Percentiles rank a stretch among this genome's conserved stretches.
Evolutionary conservation across 1,140 invertebrate genomes (phyloP).

Genomic region (Chrysomallon squamiferum): DNA sequence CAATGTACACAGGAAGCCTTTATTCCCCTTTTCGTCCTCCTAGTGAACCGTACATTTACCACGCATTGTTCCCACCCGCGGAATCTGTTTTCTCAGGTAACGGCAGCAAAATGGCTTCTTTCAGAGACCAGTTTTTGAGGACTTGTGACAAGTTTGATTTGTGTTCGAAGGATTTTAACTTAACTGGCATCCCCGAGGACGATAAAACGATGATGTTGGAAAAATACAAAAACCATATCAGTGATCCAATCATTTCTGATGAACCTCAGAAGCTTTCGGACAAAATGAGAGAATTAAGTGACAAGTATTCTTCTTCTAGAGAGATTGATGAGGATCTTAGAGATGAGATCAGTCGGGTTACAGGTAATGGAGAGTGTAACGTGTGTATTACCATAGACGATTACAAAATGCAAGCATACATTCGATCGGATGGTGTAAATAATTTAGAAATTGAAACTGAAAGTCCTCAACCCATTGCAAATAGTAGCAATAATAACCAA

Average conservation of each 20-base stretch:
- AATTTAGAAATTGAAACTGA: constrained; percentile 52
- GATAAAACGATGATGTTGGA: neutral
- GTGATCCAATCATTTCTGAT: neutral
- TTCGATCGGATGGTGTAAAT: constrained; percentile 49
- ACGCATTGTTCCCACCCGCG: constrained; percentile 14
- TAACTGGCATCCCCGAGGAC: neutral
- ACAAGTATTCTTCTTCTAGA: neutral
- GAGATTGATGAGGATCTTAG: constrained; percentile 15
- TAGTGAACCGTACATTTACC: constrained; percentile 28
- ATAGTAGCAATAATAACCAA: neutral
- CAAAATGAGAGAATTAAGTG: neutral
- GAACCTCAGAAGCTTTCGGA: neutral
- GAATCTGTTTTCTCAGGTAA: constrained; percentile 9
- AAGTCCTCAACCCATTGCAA: constrained; percentile 12
- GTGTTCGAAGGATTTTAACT: neutral
- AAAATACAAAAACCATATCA: neutral
- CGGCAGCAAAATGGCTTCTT: neutral
- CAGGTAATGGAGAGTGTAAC: constrained; percentile 33
- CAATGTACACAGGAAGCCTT: constrained; percentile 28
- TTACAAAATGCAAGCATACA: constrained; percentile 48
- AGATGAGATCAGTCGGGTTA: constrained; percentile 11
- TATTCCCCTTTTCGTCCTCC: constrained; percentile 25
- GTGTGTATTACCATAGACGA: constrained; percentile 49
- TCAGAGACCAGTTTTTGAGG: constrained; percentile 1
- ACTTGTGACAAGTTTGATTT: neutral